phyloP scores from a whole-genome alignment of 2,797 vertebrate genomes.

The Xyrichtys novacula region DNA sequence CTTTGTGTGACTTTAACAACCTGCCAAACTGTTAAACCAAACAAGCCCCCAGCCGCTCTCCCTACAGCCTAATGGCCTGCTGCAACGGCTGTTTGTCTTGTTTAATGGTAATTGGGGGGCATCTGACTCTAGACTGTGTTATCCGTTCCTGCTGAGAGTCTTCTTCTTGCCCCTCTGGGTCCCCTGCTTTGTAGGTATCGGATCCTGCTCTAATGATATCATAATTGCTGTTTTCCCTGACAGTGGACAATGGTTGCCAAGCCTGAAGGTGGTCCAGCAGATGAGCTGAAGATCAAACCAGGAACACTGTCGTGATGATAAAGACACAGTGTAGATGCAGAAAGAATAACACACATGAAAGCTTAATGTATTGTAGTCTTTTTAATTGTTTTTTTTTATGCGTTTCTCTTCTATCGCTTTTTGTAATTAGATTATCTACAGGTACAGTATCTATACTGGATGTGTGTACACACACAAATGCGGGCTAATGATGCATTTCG shows the following conservation, averaged over 20 bases:
- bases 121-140: slow-evolving; percentile 57
- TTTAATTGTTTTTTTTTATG: slow-evolving; percentile 3
- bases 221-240: slow-evolving; percentile 73
- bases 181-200: slow-evolving; percentile 64
- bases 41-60: slow-evolving; percentile 59
- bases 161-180: slow-evolving; percentile 55
- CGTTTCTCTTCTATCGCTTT: neutral
- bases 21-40: slow-evolving; percentile 66
- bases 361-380: neutral
- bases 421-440: too few species aligned
- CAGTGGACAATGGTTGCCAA: slow-evolving; percentile 61
- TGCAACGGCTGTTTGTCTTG: slow-evolving; percentile 78
- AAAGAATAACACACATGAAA: slow-evolving; percentile 52
- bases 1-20: slow-evolving; percentile 69
- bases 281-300: slow-evolving; percentile 74
- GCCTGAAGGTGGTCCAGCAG: slow-evolving; percentile 63
- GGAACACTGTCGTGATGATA: slow-evolving; percentile 46
- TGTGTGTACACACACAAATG: neutral
- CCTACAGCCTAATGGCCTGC: slow-evolving; percentile 73
- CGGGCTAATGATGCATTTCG: slow-evolving; percentile 27
- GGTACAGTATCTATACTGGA: too few species aligned
- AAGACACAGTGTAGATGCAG: slow-evolving; percentile 41
- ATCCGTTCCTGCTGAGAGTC: slow-evolving; percentile 57
- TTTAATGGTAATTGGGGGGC: slow-evolving; percentile 80
- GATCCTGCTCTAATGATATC: slow-evolving; percentile 77